Percentiles rank a stretch among this genome's conserved stretches.
Evolutionary conservation across 2,113 vertebrate species (phyloP).

Genomic region (Ia io): DNA sequence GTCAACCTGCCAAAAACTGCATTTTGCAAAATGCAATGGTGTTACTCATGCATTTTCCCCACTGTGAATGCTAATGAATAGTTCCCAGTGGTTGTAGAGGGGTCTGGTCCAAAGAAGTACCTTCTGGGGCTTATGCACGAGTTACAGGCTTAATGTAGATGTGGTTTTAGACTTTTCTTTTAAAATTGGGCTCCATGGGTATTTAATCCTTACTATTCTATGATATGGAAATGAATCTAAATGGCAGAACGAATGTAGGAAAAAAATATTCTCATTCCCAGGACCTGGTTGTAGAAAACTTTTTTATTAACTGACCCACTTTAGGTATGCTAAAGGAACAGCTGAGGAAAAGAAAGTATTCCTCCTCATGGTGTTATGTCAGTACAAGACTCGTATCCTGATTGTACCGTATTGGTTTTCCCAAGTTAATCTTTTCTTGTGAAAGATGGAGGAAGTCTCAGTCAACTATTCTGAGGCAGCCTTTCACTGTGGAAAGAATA

Average conservation of each 20-base stretch:
- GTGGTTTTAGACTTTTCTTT: conserved; percentile 49
- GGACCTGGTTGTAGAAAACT: background rate
- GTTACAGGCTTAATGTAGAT: conserved; percentile 48
- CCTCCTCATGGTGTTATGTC: background rate
- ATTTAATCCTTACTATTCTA: conserved; percentile 46
- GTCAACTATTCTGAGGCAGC: background rate
- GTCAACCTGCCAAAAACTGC: conserved; percentile 68
- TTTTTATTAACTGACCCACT: conserved; percentile 19
- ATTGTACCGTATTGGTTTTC: background rate
- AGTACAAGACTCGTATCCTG: background rate
- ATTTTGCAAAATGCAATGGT: conserved; percentile 68
- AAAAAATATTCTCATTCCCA: conserved; percentile 49
- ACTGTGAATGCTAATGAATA: conserved; percentile 50
- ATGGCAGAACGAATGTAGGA: conserved; percentile 56
- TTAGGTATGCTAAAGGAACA: conserved; percentile 39
- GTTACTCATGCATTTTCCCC: conserved; percentile 14
- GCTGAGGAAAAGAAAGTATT: background rate
- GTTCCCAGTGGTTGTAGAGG: conserved; percentile 45
- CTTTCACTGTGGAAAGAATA: background rate
- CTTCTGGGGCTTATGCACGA: conserved; percentile 10
- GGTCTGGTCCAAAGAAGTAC: conserved; percentile 20
- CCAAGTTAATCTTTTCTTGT: background rate
- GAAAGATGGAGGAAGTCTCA: background rate
- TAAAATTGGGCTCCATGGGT: conserved; percentile 43
- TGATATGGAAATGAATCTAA: conserved; percentile 67